Conservation (phyloP, 2,888 invertebrate genomes). For the Furcula furcula region DNA sequence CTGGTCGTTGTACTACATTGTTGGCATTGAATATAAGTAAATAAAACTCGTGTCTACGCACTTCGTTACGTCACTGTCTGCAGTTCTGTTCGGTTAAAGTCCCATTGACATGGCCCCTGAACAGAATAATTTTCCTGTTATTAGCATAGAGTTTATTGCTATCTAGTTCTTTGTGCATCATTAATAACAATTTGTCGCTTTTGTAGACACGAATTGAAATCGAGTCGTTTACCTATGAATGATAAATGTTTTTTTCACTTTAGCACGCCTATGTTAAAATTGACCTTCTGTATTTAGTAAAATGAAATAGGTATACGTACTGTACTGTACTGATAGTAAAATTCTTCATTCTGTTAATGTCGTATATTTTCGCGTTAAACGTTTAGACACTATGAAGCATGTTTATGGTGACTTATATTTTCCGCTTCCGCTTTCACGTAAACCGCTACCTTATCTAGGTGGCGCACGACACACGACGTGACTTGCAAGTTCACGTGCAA, state of each 20-base stretch:
- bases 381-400: neutral
- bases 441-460: constrained; percentile 15
- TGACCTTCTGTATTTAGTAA: too few relatives aligned
- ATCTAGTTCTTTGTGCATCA: too few relatives aligned
- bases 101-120: neutral
- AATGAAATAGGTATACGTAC: too few relatives aligned
- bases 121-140: neutral
- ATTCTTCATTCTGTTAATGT: too few relatives aligned
- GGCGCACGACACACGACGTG: constrained; percentile 31
- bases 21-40: constrained; percentile 18
- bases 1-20: constrained; percentile 19
- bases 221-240: too few relatives aligned
- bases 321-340: too few relatives aligned
- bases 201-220: too few relatives aligned
- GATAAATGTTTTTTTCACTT: too few relatives aligned
- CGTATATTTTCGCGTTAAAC: too few relatives aligned
- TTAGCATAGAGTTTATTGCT: too few relatives aligned
- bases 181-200: too few relatives aligned
- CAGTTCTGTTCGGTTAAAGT: neutral
- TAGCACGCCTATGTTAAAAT: too few relatives aligned
- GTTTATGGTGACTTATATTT: neutral
- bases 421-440: constrained; percentile 17
- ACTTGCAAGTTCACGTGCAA: constrained; percentile 32
- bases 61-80: constrained; percentile 7
- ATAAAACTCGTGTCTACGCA: constrained; percentile 10